These are phyloP conservation scores for Drosophila aff. DNA, from an alignment of 1,140 invertebrate species.

Conservation along the genomic window DNA sequence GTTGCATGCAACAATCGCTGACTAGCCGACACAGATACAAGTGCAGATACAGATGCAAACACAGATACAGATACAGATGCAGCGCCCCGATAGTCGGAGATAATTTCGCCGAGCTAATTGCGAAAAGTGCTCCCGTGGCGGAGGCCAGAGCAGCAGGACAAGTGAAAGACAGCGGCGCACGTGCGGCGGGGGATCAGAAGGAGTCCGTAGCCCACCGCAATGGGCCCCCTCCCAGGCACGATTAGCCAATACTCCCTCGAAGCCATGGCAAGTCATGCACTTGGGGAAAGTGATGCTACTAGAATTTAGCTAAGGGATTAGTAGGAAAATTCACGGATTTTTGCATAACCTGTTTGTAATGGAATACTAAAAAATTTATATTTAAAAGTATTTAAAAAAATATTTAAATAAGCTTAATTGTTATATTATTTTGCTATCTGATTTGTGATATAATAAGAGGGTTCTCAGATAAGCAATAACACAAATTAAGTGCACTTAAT, in stretches of 20 bases:
- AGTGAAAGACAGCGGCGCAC: conserved; percentile 74
- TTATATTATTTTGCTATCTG: neutral
- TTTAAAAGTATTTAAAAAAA: neutral
- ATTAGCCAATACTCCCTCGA: conserved; percentile 38
- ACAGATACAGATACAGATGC: conserved; percentile 31
- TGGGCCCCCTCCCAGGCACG: neutral
- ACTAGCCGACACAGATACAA: conserved; percentile 45
- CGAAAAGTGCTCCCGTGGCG: conserved; percentile 78
- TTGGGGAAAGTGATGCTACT: neutral
- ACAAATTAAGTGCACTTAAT: neutral
- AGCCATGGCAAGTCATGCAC: conserved; percentile 21
- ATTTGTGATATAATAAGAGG: neutral
- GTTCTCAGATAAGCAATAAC: neutral
- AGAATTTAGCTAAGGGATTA: neutral
- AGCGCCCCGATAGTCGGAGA: conserved; percentile 34
- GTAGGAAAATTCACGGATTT: neutral
- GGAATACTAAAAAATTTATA: neutral
- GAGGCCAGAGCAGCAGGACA: conserved; percentile 51
- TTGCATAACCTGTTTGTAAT: neutral
- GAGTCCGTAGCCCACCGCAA: conserved; percentile 7
- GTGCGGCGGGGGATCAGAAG: conserved; percentile 62
- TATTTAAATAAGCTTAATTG: neutral
- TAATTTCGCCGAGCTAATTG: conserved; percentile 77
- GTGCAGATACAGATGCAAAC: conserved; percentile 35
- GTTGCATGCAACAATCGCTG: conserved; percentile 78